These are phyloP conservation scores for Dromiciops gliroides DNA, from an alignment of 2,113 vertebrate genomes.

Conservation along the genomic window DNA sequence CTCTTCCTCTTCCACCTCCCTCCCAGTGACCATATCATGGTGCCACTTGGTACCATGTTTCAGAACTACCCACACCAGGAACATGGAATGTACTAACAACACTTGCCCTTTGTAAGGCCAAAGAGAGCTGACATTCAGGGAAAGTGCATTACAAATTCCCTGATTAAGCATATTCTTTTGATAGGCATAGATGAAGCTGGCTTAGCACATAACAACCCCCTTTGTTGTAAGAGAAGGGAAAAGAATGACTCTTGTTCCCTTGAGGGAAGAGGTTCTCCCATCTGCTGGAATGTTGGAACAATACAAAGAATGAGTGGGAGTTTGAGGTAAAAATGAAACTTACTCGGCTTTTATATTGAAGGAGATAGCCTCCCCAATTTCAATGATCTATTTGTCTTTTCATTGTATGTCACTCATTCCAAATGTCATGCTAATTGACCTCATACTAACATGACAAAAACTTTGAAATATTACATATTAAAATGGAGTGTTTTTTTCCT, in stretches of 20 bases:
- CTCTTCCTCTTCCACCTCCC: neutral
- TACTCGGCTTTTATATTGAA: slow-evolving; percentile 33
- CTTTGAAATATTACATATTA: neutral
- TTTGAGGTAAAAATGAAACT: slow-evolving; percentile 48
- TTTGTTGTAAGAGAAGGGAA: slow-evolving; percentile 69
- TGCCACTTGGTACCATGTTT: neutral
- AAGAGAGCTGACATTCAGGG: slow-evolving; percentile 76
- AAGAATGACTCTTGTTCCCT: slow-evolving; percentile 17
- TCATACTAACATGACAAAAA: accelerated
- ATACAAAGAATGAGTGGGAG: neutral
- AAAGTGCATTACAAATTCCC: slow-evolving; percentile 72
- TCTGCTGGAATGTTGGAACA: slow-evolving; percentile 28
- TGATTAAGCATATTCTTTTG: slow-evolving; percentile 77
- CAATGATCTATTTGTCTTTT: neutral
- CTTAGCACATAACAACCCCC: slow-evolving; percentile 48
- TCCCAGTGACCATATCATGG: neutral
- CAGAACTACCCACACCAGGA: slow-evolving; percentile 70
- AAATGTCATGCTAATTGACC: neutral
- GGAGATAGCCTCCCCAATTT: neutral
- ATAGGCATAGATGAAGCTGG: slow-evolving; percentile 49
- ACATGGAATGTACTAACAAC: slow-evolving; percentile 72
- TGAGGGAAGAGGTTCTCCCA: slow-evolving; percentile 26
- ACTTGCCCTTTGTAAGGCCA: slow-evolving; percentile 72
- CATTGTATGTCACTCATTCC: neutral
- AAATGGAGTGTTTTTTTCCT: neutral